phyloP scores from a whole-genome alignment of 2,113 vertebrate species.

The Chaenogobius annularis region DNA sequence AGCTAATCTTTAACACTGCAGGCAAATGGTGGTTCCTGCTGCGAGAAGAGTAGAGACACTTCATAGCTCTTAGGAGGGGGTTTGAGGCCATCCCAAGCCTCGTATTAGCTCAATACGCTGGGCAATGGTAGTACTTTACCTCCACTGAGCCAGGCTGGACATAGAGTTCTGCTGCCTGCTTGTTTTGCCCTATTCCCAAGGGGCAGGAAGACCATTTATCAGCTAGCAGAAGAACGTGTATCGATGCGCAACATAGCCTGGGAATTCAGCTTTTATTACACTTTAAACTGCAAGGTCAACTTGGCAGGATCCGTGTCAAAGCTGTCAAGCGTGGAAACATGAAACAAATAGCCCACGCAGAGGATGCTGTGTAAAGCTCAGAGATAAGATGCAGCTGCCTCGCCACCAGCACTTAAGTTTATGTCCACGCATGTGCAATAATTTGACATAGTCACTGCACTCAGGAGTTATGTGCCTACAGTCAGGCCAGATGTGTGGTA shows the following conservation, averaged over 20 bases:
- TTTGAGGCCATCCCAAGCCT: slow-evolving; percentile 24
- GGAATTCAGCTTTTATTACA: slow-evolving; percentile 67
- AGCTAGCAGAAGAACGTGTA: slow-evolving; percentile 57
- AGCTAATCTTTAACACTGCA: slow-evolving; percentile 57
- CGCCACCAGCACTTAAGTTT: slow-evolving; percentile 26
- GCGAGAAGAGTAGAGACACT: slow-evolving; percentile 44
- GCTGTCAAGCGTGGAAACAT: slow-evolving; percentile 59
- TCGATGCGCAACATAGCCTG: slow-evolving; percentile 57
- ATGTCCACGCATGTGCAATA: slow-evolving; percentile 40
- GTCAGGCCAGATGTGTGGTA: background rate
- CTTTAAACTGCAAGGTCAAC: slow-evolving; percentile 72
- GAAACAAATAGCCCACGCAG: slow-evolving; percentile 60
- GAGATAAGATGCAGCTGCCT: slow-evolving; percentile 42
- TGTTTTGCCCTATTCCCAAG: slow-evolving; percentile 35
- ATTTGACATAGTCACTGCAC: slow-evolving; percentile 3
- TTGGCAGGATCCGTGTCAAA: slow-evolving; percentile 60
- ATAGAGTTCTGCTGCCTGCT: slow-evolving; percentile 42
- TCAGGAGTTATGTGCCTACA: background rate
- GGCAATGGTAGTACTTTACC: slow-evolving; percentile 51
- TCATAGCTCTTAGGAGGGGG: slow-evolving; percentile 32
- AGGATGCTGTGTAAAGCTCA: slow-evolving; percentile 39
- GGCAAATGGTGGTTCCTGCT: slow-evolving; percentile 50
- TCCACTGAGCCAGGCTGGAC: slow-evolving; percentile 48
- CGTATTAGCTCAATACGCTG: slow-evolving; percentile 42
- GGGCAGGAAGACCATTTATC: slow-evolving; percentile 54